A percentile compares a stretch with the other conserved stretches of the same genome.
phyloP scores from a whole-genome alignment of 92 coral and sea anemone genomes.

The Phenganax stokvisi region DNA sequence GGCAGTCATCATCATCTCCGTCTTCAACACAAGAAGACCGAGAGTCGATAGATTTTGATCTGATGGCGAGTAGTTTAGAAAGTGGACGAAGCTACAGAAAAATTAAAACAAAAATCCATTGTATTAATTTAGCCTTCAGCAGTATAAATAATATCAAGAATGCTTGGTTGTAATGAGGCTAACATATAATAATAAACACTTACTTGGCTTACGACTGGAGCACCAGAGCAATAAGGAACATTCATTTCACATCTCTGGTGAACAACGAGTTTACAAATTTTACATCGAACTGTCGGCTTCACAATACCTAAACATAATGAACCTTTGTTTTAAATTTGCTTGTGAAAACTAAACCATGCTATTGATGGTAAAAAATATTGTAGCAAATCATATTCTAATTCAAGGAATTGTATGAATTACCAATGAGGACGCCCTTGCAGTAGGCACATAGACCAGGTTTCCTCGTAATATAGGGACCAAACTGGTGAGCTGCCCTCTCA shows the following conservation, averaged over 20 bases:
- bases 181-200: slow-evolving; percentile 3
- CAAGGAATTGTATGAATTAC: slow-evolving; percentile 25
- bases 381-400: no score
- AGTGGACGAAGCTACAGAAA: background rate
- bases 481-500: slow-evolving; percentile 76
- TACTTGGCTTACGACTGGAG: slow-evolving; percentile 40
- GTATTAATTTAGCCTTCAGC: background rate
- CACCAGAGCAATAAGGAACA: slow-evolving; percentile 85
- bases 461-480: slow-evolving; percentile 67
- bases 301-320: slow-evolving; percentile 20
- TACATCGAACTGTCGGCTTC: slow-evolving; percentile 53
- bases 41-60: slow-evolving; percentile 29
- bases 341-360: background rate
- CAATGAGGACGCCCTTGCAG: slow-evolving; percentile 82
- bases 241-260: slow-evolving; percentile 87
- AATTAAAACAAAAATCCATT: background rate
- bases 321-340: background rate
- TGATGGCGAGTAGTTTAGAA: slow-evolving; percentile 3
- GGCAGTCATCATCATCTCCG: slow-evolving; percentile 25
- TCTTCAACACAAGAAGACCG: background rate
- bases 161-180: no score
- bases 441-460: slow-evolving; percentile 80
- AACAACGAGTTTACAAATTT: slow-evolving; percentile 80
- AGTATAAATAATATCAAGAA: no score
- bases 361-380: no score